phyloP scores from a whole-genome alignment of 2,113 vertebrate genomes.

The Halichoerus grypus region DNA sequence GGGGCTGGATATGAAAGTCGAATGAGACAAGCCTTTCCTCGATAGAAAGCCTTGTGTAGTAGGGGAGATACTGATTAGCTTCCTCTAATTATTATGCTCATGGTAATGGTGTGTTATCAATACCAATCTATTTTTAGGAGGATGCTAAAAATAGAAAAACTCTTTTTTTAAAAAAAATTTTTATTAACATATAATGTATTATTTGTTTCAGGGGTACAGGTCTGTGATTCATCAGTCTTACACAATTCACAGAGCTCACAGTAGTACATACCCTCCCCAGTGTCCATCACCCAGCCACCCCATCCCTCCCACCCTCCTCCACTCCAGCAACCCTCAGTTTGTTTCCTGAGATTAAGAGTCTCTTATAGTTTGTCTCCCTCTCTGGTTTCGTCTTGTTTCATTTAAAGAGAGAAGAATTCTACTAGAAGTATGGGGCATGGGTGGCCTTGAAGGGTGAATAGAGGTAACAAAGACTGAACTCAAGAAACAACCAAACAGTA shows the following conservation, averaged over 20 bases:
- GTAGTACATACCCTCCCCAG: too few relatives aligned
- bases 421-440: neutral
- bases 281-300: too few relatives aligned
- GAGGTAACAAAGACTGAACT: neutral
- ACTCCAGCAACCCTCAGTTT: too few relatives aligned
- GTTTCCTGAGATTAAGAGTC: too few relatives aligned
- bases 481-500: neutral
- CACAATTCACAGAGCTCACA: too few relatives aligned
- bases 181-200: too few relatives aligned
- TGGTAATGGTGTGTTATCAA: neutral
- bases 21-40: neutral
- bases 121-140: too few relatives aligned
- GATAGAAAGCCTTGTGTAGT: neutral
- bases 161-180: neutral
- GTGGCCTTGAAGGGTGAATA: neutral
- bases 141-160: neutral
- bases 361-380: too few relatives aligned
- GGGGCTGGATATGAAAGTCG: neutral
- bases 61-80: neutral
- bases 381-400: too few relatives aligned
- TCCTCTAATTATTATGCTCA: neutral
- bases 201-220: too few relatives aligned
- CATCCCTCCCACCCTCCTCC: too few relatives aligned
- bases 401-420: neutral
- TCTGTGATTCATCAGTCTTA: too few relatives aligned